phyloP scores from a whole-genome alignment of 2,888 invertebrate genomes.

The Alviniconcha strummeri region DNA sequence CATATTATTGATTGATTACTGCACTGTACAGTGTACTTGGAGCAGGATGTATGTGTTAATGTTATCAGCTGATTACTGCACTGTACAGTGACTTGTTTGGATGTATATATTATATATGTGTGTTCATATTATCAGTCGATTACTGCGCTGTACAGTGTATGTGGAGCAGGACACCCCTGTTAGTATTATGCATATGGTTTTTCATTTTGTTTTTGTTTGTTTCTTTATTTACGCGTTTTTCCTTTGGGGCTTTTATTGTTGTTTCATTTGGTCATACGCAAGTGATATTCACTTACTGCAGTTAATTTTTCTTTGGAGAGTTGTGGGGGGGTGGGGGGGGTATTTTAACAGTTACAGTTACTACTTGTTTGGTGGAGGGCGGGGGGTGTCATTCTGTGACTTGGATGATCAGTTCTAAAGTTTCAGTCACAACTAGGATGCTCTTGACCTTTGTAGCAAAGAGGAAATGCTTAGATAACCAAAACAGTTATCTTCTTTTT shows the following conservation, averaged over 20 bases:
- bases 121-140: neutral
- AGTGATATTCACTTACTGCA: neutral
- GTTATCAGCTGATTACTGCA: too few species aligned
- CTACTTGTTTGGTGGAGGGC: too few species aligned
- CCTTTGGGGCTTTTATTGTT: constrained; percentile 6
- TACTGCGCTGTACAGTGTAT: too few species aligned
- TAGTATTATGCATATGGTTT: neutral
- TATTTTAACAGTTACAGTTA: neutral
- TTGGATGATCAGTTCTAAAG: too few species aligned
- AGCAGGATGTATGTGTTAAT: neutral
- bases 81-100: too few species aligned
- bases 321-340: neutral
- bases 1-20: neutral
- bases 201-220: neutral
- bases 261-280: neutral
- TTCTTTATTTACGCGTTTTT: neutral
- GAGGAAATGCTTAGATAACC: too few species aligned
- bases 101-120: neutral
- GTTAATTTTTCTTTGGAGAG: neutral
- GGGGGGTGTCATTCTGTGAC: too few species aligned
- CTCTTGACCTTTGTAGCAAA: too few species aligned
- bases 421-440: too few species aligned
- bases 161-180: too few species aligned
- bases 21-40: neutral
- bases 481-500: too few species aligned